These are phyloP conservation scores for Oenanthe oenanthe DNA, from an alignment of 2,113 vertebrate species.

Conservation along the genomic window DNA sequence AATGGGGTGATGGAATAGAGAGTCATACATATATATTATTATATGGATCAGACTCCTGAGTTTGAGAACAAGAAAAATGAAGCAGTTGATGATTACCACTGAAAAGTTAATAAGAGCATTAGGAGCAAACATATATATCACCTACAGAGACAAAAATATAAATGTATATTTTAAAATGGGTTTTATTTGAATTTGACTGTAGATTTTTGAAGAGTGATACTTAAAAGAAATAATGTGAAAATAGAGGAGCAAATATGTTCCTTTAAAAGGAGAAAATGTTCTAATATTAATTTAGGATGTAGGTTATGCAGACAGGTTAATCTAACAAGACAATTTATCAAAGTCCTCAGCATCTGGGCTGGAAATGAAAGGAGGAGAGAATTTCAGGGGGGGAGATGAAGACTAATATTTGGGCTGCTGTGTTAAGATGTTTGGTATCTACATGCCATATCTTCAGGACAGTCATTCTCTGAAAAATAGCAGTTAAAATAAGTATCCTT, in stretches of 20 bases:
- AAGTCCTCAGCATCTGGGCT: not conserved
- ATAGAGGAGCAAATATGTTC: not conserved
- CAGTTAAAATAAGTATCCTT: not conserved
- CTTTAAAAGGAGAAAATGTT: not conserved
- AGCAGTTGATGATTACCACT: not conserved
- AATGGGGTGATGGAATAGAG: not conserved
- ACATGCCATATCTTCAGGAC: not conserved
- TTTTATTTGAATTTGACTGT: not conserved
- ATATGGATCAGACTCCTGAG: not conserved
- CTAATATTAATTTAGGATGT: not conserved
- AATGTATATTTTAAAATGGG: accelerated
- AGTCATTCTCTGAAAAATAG: not conserved
- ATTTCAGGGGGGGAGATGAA: not conserved
- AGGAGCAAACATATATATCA: not conserved
- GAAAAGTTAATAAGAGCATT: not conserved
- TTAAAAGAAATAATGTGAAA: not conserved
- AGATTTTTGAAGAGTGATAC: not conserved
- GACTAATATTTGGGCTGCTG: not conserved
- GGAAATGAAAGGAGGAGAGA: not conserved
- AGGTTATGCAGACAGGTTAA: not conserved
- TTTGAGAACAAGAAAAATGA: not conserved
- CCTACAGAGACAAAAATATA: not conserved
- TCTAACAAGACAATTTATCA: not conserved
- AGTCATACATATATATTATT: not conserved
- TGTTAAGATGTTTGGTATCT: not conserved